These are phyloP conservation scores for Caenorhabditis angaria DNA, from an alignment of 2,888 invertebrate genomes.

Conservation along the genomic window DNA sequence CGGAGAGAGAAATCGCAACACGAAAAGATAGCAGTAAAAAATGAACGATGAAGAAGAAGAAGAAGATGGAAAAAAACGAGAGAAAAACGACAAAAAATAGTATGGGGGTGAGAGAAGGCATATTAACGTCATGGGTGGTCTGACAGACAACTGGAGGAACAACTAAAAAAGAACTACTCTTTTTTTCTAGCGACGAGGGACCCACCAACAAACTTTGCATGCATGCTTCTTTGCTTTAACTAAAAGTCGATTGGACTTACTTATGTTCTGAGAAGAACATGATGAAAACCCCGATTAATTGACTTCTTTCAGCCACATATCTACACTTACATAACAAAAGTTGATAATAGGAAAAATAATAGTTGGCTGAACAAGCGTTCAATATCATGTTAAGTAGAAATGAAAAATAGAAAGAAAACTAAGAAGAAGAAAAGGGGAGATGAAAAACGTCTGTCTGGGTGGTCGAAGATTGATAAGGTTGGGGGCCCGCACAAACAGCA, in stretches of 20 bases:
- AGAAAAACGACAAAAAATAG: background rate
- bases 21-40: background rate
- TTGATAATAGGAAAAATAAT: no score
- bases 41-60: no score
- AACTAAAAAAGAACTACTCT: background rate
- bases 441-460: background rate
- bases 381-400: background rate
- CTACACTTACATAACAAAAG: no score
- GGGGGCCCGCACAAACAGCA: background rate
- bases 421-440: background rate
- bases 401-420: background rate
- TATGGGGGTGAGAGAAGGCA: background rate
- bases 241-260: no score
- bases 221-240: no score
- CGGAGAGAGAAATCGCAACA: background rate
- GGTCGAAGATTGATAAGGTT: slow-evolving; percentile 2
- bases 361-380: background rate
- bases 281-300: no score
- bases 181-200: no score
- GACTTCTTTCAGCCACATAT: no score
- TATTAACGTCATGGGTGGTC: background rate
- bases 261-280: no score
- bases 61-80: background rate
- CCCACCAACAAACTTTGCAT: background rate
- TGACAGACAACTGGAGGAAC: background rate